Conservation (phyloP, 2,113 vertebrate genomes). For the Gymnarchus niloticus region DNA sequence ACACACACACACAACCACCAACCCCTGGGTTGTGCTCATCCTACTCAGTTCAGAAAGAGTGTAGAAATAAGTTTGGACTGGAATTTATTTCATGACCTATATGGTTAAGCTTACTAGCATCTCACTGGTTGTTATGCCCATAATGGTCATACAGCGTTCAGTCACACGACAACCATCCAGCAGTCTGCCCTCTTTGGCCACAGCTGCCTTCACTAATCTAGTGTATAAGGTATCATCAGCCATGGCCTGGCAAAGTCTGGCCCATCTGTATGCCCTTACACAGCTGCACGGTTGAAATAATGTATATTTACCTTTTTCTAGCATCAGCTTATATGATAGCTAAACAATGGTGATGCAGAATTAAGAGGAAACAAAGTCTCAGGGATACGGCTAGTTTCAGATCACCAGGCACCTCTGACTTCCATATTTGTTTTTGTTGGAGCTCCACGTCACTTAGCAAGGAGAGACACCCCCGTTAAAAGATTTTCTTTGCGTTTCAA, state of each 20-base stretch:
- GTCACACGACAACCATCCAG: neutral
- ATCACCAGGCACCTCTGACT: conserved; percentile 4
- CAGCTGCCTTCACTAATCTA: neutral
- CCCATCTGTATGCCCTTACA: neutral
- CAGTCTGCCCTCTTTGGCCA: neutral
- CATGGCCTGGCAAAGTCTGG: neutral
- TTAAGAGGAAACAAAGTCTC: neutral
- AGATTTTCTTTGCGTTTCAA: neutral
- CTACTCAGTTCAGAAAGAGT: too few relatives aligned
- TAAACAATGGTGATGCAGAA: neutral
- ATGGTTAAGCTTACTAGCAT: neutral
- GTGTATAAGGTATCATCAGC: neutral
- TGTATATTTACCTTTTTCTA: neutral
- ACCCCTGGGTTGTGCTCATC: too few relatives aligned
- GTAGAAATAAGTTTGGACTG: too few relatives aligned
- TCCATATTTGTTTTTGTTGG: neutral
- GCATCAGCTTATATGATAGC: neutral
- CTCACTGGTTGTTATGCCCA: neutral
- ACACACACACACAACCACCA: too few relatives aligned
- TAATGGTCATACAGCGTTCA: neutral
- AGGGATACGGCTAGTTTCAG: neutral
- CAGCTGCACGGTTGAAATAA: conserved; percentile 1
- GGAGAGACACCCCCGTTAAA: neutral
- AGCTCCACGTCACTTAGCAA: neutral
- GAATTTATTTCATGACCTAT: too few relatives aligned